Conservation (phyloP, 2,888 invertebrate species). For the Apodemia zela region DNA sequence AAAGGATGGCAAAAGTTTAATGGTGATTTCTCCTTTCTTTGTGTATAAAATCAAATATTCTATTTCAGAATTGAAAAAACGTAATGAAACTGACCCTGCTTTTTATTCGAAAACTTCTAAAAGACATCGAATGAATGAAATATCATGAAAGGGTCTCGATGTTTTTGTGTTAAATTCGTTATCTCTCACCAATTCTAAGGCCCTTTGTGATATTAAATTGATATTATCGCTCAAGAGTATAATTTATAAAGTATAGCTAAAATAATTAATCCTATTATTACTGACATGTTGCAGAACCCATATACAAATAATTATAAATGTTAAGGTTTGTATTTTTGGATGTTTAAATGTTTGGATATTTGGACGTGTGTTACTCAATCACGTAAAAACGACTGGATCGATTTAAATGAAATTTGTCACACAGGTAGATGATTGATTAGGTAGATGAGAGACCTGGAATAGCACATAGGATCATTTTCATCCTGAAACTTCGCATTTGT, state of each 20-base stretch:
- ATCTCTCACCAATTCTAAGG: neutral
- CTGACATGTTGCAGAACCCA: too few species aligned
- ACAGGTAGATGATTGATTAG: too few species aligned
- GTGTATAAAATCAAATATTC: neutral
- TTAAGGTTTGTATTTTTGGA: too few species aligned
- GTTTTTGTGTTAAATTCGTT: constrained; percentile 9
- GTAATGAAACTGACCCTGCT: neutral
- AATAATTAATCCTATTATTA: too few species aligned
- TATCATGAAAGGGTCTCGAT: constrained; percentile 1
- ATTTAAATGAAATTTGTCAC: too few species aligned
- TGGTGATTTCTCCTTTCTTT: neutral
- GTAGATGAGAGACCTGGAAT: too few species aligned
- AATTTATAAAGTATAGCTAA: neutral
- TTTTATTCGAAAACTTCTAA: neutral
- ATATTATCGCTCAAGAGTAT: neutral
- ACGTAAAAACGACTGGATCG: too few species aligned
- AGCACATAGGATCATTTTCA: too few species aligned
- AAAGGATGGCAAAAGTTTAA: neutral
- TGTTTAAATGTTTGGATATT: too few species aligned
- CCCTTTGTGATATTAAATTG: constrained; percentile 1
- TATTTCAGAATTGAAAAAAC: neutral
- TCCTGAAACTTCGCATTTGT: too few species aligned
- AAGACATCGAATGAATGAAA: constrained; percentile 3
- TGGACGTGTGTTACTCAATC: too few species aligned
- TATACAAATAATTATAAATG: too few species aligned